phyloP scores from a whole-genome alignment of 2,113 vertebrate species.

The Tyrannus savana region DNA sequence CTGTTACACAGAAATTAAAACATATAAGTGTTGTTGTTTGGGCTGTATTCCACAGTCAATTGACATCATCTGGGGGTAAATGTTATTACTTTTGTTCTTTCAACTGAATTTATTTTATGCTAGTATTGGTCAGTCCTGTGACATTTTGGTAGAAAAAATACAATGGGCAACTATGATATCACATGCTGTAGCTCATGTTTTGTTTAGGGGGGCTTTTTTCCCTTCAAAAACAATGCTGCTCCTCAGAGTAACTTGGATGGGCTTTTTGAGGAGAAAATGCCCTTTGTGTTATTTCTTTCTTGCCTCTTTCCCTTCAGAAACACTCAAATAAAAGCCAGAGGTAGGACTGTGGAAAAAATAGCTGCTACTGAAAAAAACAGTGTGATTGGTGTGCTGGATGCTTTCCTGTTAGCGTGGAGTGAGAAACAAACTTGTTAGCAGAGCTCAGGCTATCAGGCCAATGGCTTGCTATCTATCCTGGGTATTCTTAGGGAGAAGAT shows the following conservation, averaged over 20 bases:
- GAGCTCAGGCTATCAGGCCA: background rate
- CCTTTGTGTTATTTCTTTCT: background rate
- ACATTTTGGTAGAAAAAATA: background rate
- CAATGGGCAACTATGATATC: background rate
- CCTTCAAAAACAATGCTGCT: background rate
- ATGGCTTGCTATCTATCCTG: background rate
- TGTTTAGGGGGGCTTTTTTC: background rate
- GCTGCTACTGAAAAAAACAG: background rate
- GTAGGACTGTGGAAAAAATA: background rate
- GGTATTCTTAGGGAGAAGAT: background rate
- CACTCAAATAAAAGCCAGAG: background rate
- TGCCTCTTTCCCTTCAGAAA: background rate
- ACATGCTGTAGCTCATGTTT: background rate
- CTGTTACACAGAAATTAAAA: background rate
- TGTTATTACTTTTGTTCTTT: background rate
- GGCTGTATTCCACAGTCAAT: background rate
- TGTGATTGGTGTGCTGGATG: background rate
- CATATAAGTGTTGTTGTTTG: background rate
- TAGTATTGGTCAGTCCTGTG: background rate
- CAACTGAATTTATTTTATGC: background rate
- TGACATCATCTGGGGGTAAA: background rate
- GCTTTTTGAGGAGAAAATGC: background rate
- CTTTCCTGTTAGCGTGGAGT: background rate
- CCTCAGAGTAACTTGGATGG: background rate
- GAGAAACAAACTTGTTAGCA: slow-evolving; percentile 18